phyloP scores from a whole-genome alignment of 2,888 invertebrate species.

The Petrolisthes manimaculis region DNA sequence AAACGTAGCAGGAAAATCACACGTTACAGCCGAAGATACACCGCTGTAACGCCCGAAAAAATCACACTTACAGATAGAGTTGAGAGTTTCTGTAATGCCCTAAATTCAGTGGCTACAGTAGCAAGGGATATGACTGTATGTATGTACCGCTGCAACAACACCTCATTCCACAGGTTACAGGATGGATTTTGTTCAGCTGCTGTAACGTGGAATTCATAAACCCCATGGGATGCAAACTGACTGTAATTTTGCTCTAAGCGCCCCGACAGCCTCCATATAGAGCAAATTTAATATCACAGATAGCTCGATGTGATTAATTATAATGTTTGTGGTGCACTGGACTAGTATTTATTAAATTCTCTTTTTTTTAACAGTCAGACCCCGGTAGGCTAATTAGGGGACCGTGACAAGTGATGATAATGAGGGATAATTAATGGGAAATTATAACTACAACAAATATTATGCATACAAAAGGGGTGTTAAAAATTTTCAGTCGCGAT shows the following conservation, averaged over 20 bases:
- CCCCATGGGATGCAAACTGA: not conserved
- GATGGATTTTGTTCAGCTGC: too few species aligned
- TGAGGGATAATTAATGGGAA: constrained; percentile 6
- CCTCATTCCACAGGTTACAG: too few species aligned
- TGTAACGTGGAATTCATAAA: too few species aligned
- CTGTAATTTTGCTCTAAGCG: constrained; percentile 3
- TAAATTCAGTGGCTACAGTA: too few species aligned
- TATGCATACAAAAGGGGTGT: not conserved
- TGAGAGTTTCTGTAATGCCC: too few species aligned
- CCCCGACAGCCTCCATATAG: constrained; percentile 5
- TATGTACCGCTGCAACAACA: too few species aligned
- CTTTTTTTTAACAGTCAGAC: not conserved
- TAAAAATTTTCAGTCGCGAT: not conserved
- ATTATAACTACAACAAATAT: not conserved
- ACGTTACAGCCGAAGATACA: too few species aligned
- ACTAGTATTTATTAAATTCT: constrained; percentile 8
- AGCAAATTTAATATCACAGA: constrained; percentile 18
- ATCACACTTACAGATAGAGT: too few species aligned
- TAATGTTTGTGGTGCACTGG: constrained; percentile 14
- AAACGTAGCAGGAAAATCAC: too few species aligned
- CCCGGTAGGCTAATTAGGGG: not conserved
- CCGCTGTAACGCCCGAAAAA: too few species aligned
- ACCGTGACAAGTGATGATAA: not conserved
- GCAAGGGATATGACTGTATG: too few species aligned
- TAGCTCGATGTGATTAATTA: constrained; percentile 16